Conservation (phyloP, 2,113 vertebrate species). For the Microcebus tavaratra region DNA sequence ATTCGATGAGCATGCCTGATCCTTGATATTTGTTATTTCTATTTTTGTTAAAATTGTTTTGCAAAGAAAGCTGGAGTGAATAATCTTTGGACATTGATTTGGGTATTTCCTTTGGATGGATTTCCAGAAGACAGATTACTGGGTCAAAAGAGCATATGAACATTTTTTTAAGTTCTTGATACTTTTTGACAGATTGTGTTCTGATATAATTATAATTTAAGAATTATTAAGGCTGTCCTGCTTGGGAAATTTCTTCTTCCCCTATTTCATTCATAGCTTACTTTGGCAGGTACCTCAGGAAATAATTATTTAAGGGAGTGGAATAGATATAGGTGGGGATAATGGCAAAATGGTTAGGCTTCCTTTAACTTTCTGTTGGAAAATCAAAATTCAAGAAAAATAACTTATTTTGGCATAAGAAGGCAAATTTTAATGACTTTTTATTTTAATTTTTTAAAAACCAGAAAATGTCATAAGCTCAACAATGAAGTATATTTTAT, state of each 20-base stretch:
- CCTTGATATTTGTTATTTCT: conserved; percentile 4
- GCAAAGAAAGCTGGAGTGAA: background rate
- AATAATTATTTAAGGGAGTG: conserved; percentile 27
- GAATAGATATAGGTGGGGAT: background rate
- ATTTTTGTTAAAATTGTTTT: background rate
- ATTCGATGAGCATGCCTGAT: background rate
- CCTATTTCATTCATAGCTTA: background rate
- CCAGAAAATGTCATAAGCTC: background rate
- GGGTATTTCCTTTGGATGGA: background rate
- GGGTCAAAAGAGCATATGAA: background rate
- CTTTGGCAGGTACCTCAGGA: background rate
- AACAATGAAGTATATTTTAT: background rate
- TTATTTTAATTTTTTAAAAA: background rate
- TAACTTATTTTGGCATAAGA: background rate
- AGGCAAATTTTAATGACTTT: background rate
- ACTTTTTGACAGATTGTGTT: background rate
- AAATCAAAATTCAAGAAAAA: background rate
- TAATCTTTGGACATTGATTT: background rate
- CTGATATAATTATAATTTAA: conserved; percentile 26
- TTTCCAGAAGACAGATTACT: conserved; percentile 17
- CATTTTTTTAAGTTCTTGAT: background rate
- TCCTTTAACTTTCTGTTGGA: background rate
- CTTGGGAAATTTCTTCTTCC: background rate
- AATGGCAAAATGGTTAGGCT: background rate
- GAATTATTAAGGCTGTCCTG: background rate